phyloP scores from a whole-genome alignment of 2,888 invertebrate species.

The Ctena decussata region DNA sequence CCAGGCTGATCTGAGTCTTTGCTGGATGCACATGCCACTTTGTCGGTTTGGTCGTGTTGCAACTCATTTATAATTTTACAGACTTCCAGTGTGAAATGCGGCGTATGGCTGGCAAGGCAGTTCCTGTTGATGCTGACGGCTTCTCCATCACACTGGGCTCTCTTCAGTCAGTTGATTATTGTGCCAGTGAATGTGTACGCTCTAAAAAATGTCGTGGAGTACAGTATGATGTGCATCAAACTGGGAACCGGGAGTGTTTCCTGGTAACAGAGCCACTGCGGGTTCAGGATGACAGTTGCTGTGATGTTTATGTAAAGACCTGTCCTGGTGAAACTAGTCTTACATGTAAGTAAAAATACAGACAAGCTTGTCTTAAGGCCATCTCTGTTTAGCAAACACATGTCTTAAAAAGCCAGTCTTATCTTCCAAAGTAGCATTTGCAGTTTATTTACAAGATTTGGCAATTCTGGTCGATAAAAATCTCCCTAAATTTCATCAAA shows the following conservation, averaged over 20 bases:
- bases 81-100: slow-evolving; percentile 46
- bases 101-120: not conserved
- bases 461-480: too few relatives aligned
- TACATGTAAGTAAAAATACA: slow-evolving; percentile 59
- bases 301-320: slow-evolving; percentile 71
- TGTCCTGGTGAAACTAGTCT: slow-evolving; percentile 61
- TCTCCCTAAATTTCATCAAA: too few relatives aligned
- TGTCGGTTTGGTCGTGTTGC: too few relatives aligned
- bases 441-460: too few relatives aligned
- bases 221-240: slow-evolving; percentile 27
- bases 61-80: too few relatives aligned
- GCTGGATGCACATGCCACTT: too few relatives aligned
- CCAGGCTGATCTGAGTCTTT: too few relatives aligned
- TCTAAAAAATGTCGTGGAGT: slow-evolving; percentile 47
- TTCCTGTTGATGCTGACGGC: slow-evolving; percentile 5
- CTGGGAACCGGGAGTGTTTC: slow-evolving; percentile 34
- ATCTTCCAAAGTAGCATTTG: too few relatives aligned
- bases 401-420: too few relatives aligned
- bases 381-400: too few relatives aligned
- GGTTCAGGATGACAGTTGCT: slow-evolving; percentile 48
- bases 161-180: slow-evolving; percentile 37
- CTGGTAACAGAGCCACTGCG: slow-evolving; percentile 54
- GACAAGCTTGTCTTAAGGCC: too few relatives aligned
- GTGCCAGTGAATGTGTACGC: slow-evolving; percentile 44
- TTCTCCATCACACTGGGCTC: slow-evolving; percentile 22